These are phyloP conservation scores for Mamestra configurata DNA, from an alignment of 1,140 invertebrate genomes.

Conservation along the genomic window DNA sequence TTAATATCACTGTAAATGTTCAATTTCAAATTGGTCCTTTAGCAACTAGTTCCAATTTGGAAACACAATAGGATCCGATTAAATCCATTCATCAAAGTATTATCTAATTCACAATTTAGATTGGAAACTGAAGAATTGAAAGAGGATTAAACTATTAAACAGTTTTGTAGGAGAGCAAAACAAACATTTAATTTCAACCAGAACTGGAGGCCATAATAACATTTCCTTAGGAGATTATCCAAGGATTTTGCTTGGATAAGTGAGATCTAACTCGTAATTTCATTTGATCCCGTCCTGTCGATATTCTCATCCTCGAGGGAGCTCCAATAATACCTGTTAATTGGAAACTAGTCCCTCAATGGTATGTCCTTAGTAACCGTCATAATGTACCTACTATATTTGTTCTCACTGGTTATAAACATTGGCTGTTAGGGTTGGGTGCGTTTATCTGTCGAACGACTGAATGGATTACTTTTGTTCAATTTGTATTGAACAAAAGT, in stretches of 20 bases:
- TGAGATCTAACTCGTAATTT: slow-evolving; percentile 63
- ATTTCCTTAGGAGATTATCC: slow-evolving; percentile 59
- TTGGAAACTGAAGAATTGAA: slow-evolving; percentile 6
- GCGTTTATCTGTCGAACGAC: neutral
- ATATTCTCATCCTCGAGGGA: slow-evolving; percentile 53
- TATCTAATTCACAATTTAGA: slow-evolving; percentile 35
- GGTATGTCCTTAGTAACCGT: slow-evolving; percentile 51
- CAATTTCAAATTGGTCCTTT: neutral
- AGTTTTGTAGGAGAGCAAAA: neutral
- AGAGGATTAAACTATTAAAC: slow-evolving; percentile 30
- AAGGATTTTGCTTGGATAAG: slow-evolving; percentile 58
- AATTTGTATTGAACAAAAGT: slow-evolving; percentile 11
- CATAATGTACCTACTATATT: slow-evolving; percentile 51
- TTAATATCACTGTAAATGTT: neutral
- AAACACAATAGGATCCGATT: neutral
- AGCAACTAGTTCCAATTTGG: neutral
- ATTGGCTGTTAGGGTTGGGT: slow-evolving; percentile 3
- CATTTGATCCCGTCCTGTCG: slow-evolving; percentile 63
- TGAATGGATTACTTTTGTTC: neutral
- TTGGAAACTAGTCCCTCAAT: slow-evolving; percentile 59
- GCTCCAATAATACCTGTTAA: slow-evolving; percentile 64
- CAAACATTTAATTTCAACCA: slow-evolving; percentile 40
- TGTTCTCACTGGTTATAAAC: slow-evolving; percentile 20
- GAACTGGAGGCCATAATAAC: slow-evolving; percentile 29
- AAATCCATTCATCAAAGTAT: slow-evolving; percentile 26